Percentiles rank a stretch among this genome's conserved stretches.
Evolutionary conservation across 2,113 vertebrate species (phyloP).

Genomic region (Cairina moschata): DNA sequence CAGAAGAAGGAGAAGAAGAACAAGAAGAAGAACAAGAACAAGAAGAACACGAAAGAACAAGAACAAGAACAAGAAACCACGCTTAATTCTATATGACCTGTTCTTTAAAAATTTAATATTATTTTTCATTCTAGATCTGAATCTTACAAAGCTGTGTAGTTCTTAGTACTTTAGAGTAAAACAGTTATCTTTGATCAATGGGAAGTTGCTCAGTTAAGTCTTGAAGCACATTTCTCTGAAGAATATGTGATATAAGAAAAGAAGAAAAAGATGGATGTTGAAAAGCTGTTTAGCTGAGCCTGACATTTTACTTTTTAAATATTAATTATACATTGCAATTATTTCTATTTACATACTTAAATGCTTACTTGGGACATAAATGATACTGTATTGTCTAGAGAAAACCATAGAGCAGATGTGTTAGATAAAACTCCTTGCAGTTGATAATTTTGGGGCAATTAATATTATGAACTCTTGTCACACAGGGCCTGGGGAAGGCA

Average conservation of each 20-base stretch:
- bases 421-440: constrained; percentile 80
- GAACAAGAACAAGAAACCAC: background rate
- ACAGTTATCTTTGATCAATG: constrained; percentile 56
- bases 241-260: constrained; percentile 45
- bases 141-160: background rate
- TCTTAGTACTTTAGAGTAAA: constrained; percentile 47
- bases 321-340: constrained; percentile 73
- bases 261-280: background rate
- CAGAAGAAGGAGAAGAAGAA: too few relatives aligned
- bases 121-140: background rate
- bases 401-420: constrained; percentile 70
- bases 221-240: constrained; percentile 50
- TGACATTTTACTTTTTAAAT: constrained; percentile 76
- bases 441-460: constrained; percentile 81
- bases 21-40: too few relatives aligned
- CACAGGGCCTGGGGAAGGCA: constrained; percentile 61
- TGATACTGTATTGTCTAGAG: constrained; percentile 74
- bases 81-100: background rate
- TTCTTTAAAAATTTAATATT: constrained; percentile 6
- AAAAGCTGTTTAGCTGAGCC: constrained; percentile 68
- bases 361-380: constrained; percentile 74
- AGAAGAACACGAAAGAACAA: background rate
- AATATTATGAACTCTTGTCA: constrained; percentile 82
- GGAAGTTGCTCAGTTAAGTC: constrained; percentile 40
- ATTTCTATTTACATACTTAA: constrained; percentile 79